Conservation (phyloP, 2,797 vertebrate species). For the Hypotaenidia philippensis region DNA sequence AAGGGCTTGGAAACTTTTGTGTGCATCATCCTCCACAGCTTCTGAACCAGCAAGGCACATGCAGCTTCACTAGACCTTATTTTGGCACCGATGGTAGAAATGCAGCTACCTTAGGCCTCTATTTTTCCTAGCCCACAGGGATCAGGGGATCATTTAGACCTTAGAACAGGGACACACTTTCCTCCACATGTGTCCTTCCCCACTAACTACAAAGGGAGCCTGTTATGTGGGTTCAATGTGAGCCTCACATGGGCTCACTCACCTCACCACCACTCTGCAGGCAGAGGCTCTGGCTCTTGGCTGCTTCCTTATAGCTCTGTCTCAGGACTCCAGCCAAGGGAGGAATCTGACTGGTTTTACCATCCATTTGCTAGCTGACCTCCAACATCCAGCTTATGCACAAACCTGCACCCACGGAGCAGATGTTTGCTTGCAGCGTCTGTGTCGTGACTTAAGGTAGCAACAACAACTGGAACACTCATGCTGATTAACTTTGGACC, state of each 20-base stretch:
- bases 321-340: background rate
- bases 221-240: background rate
- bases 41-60: background rate
- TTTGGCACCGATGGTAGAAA: background rate
- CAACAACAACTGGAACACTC: background rate
- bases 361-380: background rate
- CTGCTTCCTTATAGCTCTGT: background rate
- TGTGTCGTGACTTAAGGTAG: rapidly evolving
- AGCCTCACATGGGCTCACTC: background rate
- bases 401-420: background rate
- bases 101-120: rapidly evolving
- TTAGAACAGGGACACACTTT: background rate
- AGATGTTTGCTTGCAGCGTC: rapidly evolving
- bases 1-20: background rate
- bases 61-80: background rate
- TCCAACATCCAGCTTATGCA: background rate
- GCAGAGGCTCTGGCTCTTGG: background rate
- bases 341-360: background rate
- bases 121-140: background rate
- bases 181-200: rapidly evolving
- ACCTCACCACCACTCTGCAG: background rate
- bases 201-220: background rate
- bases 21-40: background rate
- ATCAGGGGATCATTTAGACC: background rate
- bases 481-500: background rate